A percentile compares a stretch with the other conserved stretches of the same genome.
phyloP scores from a whole-genome alignment of 92 coral and sea anemone genomes.

The Zoanthus sansibaricus region DNA sequence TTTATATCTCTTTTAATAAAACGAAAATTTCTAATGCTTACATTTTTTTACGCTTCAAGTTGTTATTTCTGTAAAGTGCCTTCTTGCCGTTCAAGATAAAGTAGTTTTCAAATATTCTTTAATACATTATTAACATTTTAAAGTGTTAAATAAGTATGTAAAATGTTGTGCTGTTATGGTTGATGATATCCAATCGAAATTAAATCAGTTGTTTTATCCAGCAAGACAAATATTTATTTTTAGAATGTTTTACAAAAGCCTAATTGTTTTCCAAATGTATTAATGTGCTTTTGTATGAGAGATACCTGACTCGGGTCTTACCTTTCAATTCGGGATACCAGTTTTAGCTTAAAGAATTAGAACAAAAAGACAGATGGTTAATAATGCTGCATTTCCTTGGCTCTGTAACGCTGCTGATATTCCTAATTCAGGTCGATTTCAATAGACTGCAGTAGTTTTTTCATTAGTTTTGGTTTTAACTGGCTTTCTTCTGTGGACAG shows the following conservation, averaged over 20 bases:
- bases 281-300: not conserved
- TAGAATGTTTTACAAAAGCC: too few species aligned
- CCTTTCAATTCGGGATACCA: not conserved
- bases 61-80: too few species aligned
- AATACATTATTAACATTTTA: too few species aligned
- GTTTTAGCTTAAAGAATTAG: not conserved
- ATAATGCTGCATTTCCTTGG: too few species aligned
- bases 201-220: not conserved
- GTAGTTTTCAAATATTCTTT: too few species aligned
- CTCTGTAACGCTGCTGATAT: not conserved
- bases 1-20: conserved; percentile 2
- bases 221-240: too few species aligned
- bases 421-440: not conserved
- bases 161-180: too few species aligned
- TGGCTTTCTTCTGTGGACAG: conserved; percentile 52
- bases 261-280: not conserved
- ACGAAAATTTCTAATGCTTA: not conserved
- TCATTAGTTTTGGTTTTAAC: conserved; percentile 19
- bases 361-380: too few species aligned
- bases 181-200: not conserved
- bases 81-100: too few species aligned
- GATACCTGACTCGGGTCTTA: not conserved
- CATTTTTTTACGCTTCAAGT: not conserved
- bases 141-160: too few species aligned
- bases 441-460: conserved; percentile 1